Evolutionary conservation across 2,888 invertebrate genomes (phyloP).

Genomic region (Sphaerophoria taeniata): DNA sequence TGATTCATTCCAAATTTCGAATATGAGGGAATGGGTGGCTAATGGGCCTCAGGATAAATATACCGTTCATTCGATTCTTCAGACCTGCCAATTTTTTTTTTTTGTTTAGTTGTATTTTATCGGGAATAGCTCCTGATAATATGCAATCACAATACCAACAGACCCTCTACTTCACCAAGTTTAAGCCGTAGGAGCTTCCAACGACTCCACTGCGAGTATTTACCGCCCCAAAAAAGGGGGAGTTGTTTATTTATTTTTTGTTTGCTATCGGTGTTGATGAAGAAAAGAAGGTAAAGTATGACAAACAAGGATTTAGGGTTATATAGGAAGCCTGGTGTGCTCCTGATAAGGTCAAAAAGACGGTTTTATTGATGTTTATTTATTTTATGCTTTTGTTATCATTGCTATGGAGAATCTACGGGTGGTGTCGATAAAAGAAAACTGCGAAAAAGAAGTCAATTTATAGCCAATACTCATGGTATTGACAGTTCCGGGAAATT

Average conservation of each 20-base stretch:
- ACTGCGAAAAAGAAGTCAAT: conserved; percentile 19
- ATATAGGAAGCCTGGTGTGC: conserved; percentile 15
- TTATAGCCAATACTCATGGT: conserved; percentile 1
- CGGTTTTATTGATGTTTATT: conserved; percentile 59
- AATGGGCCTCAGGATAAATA: conserved; percentile 51
- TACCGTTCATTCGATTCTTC: conserved; percentile 49
- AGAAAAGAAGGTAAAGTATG: background rate
- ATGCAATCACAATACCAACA: conserved; percentile 48
- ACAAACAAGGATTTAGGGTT: background rate
- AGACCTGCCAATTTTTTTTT: background rate
- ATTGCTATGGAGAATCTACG: conserved; percentile 28
- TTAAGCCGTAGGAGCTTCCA: background rate
- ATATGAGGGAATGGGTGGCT: conserved; percentile 19
- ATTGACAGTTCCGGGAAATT: conserved; percentile 24
- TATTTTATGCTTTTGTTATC: conserved; percentile 40
- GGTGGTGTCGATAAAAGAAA: conserved; percentile 30
- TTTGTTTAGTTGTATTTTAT: conserved; percentile 19
- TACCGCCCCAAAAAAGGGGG: background rate
- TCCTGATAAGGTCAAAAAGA: conserved; percentile 51
- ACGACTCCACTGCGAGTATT: background rate
- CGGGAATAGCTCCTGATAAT: conserved; percentile 60
- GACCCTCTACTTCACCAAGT: background rate
- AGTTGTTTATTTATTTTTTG: background rate
- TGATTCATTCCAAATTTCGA: conserved; percentile 43
- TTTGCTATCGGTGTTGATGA: background rate